Evolutionary conservation across 2,888 invertebrate species (phyloP).

Genomic region (Microctonus aethiopoides): DNA sequence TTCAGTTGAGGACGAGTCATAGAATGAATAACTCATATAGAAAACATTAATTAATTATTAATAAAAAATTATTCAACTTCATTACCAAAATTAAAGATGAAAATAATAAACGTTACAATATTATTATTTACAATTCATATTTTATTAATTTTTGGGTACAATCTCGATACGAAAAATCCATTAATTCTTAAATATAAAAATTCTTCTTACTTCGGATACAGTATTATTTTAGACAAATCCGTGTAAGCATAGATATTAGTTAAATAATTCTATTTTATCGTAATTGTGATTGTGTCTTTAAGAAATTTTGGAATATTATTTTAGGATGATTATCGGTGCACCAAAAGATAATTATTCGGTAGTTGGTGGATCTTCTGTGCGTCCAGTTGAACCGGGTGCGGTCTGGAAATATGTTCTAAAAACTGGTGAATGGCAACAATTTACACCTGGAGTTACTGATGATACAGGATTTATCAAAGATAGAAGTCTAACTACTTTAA

Average conservation of each 20-base stretch:
- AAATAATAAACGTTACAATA: not conserved
- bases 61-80: slow-evolving; percentile 5
- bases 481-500: slow-evolving; percentile 28
- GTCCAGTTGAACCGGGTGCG: slow-evolving; percentile 69
- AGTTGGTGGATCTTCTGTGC: slow-evolving; percentile 39
- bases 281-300: not conserved
- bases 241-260: slow-evolving; percentile 18
- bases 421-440: slow-evolving; percentile 34
- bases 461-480: slow-evolving; percentile 36
- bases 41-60: not conserved
- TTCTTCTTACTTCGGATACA: slow-evolving; percentile 52
- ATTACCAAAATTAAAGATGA: not conserved
- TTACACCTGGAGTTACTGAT: slow-evolving; percentile 37
- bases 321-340: slow-evolving; percentile 70
- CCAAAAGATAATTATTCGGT: slow-evolving; percentile 69
- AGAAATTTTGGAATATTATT: slow-evolving; percentile 36
- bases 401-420: slow-evolving; percentile 67
- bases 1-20: slow-evolving; percentile 10
- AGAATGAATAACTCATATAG: not conserved
- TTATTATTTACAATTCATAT: not conserved
- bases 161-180: slow-evolving; percentile 46
- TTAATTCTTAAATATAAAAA: slow-evolving; percentile 34
- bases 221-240: slow-evolving; percentile 43
- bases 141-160: slow-evolving; percentile 43
- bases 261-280: not conserved